These are phyloP conservation scores for Tenualosa ilisha DNA, from an alignment of 2,797 vertebrate genomes.

Conservation along the genomic window DNA sequence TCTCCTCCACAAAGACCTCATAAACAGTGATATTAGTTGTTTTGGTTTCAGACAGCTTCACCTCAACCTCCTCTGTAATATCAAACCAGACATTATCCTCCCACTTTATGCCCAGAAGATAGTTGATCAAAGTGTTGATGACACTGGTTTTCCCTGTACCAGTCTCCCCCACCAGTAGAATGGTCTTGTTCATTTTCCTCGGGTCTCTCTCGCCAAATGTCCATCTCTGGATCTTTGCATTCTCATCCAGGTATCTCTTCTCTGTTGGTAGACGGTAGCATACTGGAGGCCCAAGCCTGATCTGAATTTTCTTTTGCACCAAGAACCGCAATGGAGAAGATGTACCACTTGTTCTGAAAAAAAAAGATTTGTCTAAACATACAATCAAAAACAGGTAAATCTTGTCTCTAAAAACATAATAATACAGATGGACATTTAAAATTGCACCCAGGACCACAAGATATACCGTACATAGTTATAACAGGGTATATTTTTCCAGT, in stretches of 20 bases:
- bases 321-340: constrained; percentile 4
- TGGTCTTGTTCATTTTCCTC: constrained; percentile 35
- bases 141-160: constrained; percentile 48
- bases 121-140: constrained; percentile 45
- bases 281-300: neutral
- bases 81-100: constrained; percentile 36
- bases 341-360: constrained; percentile 6
- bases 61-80: constrained; percentile 34
- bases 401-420: too few relatives aligned
- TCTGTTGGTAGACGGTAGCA: neutral
- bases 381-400: too few relatives aligned
- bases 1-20: constrained; percentile 37
- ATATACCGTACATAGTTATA: too few relatives aligned
- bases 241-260: constrained; percentile 14
- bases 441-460: too few relatives aligned
- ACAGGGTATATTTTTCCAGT: too few relatives aligned
- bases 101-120: constrained; percentile 45
- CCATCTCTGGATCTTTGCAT: constrained; percentile 27
- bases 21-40: constrained; percentile 39
- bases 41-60: neutral
- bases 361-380: too few relatives aligned
- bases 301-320: constrained; percentile 14
- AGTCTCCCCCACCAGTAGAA: constrained; percentile 51
- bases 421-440: too few relatives aligned
- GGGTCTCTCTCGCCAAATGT: constrained; percentile 37